A percentile compares a stretch with the other conserved stretches of the same genome.
Conservation (phyloP, 2,113 vertebrate genomes). For the Rousettus leschenaultii region DNA sequence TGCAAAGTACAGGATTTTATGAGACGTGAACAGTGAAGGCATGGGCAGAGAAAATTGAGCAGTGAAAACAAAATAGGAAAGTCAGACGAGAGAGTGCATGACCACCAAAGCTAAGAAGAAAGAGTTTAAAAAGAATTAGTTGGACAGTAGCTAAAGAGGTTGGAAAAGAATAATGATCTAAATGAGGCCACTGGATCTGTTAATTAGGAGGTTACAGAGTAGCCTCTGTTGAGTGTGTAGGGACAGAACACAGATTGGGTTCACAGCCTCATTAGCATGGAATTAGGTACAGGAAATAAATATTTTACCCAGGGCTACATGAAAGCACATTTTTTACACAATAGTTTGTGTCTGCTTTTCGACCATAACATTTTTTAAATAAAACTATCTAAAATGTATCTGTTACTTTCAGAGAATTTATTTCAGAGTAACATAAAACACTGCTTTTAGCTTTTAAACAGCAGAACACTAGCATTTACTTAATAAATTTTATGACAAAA, state of each 20-base stretch:
- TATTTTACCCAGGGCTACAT: neutral
- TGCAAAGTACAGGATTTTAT: neutral
- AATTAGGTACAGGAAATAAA: neutral
- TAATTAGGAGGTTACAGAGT: neutral
- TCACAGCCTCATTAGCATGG: constrained; percentile 26
- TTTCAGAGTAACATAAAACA: constrained; percentile 14
- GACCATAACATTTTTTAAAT: neutral
- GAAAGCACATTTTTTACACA: neutral
- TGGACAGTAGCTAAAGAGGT: neutral
- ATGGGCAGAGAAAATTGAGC: neutral
- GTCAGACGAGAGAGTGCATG: neutral
- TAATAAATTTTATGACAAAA: constrained; percentile 22
- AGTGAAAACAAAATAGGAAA: neutral
- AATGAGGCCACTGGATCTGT: constrained; percentile 13
- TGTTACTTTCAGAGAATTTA: constrained; percentile 12
- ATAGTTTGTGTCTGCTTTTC: neutral
- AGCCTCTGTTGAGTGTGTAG: neutral
- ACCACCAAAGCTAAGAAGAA: neutral
- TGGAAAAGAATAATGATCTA: neutral
- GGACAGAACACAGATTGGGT: neutral
- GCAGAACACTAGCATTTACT: constrained; percentile 2
- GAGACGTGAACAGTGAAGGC: neutral
- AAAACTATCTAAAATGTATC: neutral
- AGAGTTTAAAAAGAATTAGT: neutral
- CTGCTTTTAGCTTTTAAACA: neutral